phyloP scores from a whole-genome alignment of 2,888 invertebrate species.

The Troides oblongomaculatus region DNA sequence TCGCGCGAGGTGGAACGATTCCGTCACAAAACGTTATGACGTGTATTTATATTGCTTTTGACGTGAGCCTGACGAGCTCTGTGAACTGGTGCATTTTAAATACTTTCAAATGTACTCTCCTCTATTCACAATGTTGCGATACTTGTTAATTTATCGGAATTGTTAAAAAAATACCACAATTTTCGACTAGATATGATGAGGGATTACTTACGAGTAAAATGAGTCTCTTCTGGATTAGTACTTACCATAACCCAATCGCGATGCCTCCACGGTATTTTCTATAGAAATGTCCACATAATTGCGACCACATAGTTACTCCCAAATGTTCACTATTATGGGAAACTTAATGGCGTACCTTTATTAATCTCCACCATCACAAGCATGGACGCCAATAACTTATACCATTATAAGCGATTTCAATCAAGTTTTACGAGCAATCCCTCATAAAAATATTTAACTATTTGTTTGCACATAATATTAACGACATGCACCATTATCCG shows the following conservation, averaged over 20 bases:
- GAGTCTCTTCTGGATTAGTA: no score
- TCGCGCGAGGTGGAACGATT: constrained; percentile 59
- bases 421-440: constrained; percentile 74
- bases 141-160: no score
- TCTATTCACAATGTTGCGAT: no score
- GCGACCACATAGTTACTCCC: not conserved
- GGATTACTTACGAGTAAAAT: no score
- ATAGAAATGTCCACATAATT: no score
- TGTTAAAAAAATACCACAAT: no score
- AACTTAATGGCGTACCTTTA: constrained; percentile 40
- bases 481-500: constrained; percentile 51
- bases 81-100: constrained; percentile 49
- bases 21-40: constrained; percentile 66
- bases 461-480: constrained; percentile 77
- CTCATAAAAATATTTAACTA: constrained; percentile 78
- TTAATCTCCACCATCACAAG: constrained; percentile 44
- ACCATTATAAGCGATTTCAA: constrained; percentile 66
- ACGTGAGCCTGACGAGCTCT: constrained; percentile 64
- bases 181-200: no score
- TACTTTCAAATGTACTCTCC: constrained; percentile 33
- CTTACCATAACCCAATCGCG: no score
- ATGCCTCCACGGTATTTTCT: no score
- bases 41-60: constrained; percentile 65
- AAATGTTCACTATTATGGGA: not conserved
- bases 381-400: constrained; percentile 52